Conservation (phyloP, 2,888 invertebrate genomes). For the Xylocampa areola region DNA sequence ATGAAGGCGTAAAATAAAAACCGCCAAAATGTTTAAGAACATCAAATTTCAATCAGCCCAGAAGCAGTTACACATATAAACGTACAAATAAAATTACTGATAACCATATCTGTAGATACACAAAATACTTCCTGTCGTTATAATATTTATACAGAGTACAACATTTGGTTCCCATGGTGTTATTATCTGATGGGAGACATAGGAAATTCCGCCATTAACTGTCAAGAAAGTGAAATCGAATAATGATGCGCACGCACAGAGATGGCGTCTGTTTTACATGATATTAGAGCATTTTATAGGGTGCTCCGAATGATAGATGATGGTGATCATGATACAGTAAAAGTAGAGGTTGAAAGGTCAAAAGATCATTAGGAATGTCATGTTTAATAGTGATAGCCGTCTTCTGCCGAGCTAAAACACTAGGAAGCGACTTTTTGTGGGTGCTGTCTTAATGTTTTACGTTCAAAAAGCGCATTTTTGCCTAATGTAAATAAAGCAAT, state of each 20-base stretch:
- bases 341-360: conserved; percentile 30
- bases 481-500: too few relatives aligned
- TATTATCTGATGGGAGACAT: conserved; percentile 67
- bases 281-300: conserved; percentile 40
- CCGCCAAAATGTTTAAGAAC: conserved; percentile 1
- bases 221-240: conserved; percentile 71
- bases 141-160: conserved; percentile 44
- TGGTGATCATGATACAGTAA: conserved; percentile 19
- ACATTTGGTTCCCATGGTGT: conserved; percentile 50
- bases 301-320: conserved; percentile 43
- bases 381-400: too few relatives aligned
- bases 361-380: conserved; percentile 8
- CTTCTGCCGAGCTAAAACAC: too few relatives aligned
- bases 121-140: conserved; percentile 58
- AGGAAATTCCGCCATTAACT: conserved; percentile 63
- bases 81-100: conserved; percentile 56
- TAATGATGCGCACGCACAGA: conserved; percentile 60
- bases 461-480: too few relatives aligned
- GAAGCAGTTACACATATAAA: conserved; percentile 28
- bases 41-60: conserved; percentile 25
- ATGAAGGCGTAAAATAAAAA: neutral
- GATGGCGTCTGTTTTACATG: conserved; percentile 41
- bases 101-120: conserved; percentile 54
- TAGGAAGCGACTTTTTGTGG: too few relatives aligned
- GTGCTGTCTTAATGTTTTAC: too few relatives aligned